Evolutionary conservation across 2,113 vertebrate species (phyloP).

Genomic region (Spermophilus dauricus): DNA sequence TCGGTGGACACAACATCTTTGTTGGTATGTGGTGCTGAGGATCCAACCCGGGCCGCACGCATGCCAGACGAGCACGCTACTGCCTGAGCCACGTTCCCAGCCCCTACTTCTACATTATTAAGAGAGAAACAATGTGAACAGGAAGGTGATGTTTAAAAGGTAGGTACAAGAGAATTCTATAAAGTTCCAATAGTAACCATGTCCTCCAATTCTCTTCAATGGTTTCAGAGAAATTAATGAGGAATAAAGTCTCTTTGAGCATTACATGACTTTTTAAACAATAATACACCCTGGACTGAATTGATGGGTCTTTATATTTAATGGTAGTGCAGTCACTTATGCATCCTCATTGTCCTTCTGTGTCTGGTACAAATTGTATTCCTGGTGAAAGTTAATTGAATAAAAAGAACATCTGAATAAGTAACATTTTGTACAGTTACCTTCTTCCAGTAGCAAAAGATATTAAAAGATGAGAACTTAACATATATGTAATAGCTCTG

Average conservation of each 20-base stretch:
- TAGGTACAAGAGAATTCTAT: neutral
- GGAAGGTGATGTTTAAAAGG: neutral
- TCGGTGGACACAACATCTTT: too few species aligned
- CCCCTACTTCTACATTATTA: neutral
- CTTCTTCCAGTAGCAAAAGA: neutral
- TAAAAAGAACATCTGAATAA: neutral
- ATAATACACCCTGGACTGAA: neutral
- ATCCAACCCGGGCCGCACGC: too few species aligned
- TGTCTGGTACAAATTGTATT: neutral
- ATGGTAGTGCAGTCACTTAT: neutral
- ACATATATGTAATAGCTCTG: neutral
- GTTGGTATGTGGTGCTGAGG: too few species aligned
- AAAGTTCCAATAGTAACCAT: accelerated
- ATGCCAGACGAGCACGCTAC: too few species aligned
- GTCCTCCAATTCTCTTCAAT: neutral
- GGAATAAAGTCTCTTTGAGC: neutral
- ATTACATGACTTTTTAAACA: neutral
- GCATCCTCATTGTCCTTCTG: neutral
- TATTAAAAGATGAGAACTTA: conserved; percentile 21
- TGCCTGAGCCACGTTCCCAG: too few species aligned
- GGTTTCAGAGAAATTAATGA: neutral
- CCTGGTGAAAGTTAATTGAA: neutral
- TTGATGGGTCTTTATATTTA: neutral
- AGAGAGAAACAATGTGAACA: neutral
- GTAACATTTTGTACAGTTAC: neutral